Conservation (phyloP, 2,888 invertebrate species). For the Scotopteryx bipunctaria region DNA sequence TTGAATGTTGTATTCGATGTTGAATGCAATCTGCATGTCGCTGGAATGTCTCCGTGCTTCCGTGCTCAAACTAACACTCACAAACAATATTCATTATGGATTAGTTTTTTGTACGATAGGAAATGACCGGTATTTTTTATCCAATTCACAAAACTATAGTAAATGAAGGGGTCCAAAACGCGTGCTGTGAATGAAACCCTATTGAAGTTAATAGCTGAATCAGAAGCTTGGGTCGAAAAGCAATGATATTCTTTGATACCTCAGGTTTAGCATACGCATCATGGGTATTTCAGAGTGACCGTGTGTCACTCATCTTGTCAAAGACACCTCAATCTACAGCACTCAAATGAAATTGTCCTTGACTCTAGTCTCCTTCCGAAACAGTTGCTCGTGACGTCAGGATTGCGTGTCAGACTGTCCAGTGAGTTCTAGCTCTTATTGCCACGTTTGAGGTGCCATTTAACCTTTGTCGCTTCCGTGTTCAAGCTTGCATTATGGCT, state of each 20-base stretch:
- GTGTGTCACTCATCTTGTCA: neutral
- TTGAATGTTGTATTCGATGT: constrained; percentile 20
- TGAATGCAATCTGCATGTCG: constrained; percentile 22
- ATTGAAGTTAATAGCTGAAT: too few relatives aligned
- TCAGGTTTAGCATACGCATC: too few relatives aligned
- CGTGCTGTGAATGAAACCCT: too few relatives aligned
- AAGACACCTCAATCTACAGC: constrained; percentile 27
- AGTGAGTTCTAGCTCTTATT: constrained; percentile 11
- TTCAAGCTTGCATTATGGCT: neutral
- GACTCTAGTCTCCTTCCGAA: constrained; percentile 38
- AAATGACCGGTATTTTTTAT: too few relatives aligned
- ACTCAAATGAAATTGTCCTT: constrained; percentile 49
- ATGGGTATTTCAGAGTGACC: constrained; percentile 3
- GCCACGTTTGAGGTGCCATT: constrained; percentile 8
- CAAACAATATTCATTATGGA: too few relatives aligned
- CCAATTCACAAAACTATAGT: too few relatives aligned
- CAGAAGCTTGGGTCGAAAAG: too few relatives aligned
- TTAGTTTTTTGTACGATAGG: too few relatives aligned
- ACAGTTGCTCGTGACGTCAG: constrained; percentile 25
- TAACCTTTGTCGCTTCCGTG: neutral
- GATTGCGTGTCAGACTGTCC: constrained; percentile 15
- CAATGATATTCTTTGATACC: too few relatives aligned
- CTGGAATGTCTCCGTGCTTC: neutral
- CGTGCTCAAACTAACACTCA: neutral
- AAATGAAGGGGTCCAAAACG: too few relatives aligned